Base-by-base conservation (phyloP, 2,797 vertebrate genomes). In the Synaphobranchus kaupii region DNA sequence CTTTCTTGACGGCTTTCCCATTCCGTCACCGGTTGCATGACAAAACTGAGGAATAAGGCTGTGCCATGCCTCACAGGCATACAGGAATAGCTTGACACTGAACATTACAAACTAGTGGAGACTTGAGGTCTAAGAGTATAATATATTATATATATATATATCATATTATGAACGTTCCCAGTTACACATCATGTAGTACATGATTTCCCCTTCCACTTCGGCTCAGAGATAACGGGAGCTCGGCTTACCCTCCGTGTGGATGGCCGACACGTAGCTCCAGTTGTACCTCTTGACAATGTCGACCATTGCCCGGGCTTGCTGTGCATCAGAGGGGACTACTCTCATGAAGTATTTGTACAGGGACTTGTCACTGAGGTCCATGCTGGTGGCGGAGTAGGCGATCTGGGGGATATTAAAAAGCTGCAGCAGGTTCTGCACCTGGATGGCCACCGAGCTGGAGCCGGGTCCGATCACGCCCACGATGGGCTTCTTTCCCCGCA, bases 361-460 rank as follows among this genome's bases (percentile, higher is more conserved):
- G 0, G 98, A 99, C 93, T 99, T 99, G 92, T 99, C 98, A 0
- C 98, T 99, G 86, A 99, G 94, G 95, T 99, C 98, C 92, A 99
- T 99, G 87, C 98, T 99, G 85, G 98, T 99, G 78, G 98, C 98
- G 1, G 98, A 99, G 89, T 99, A 99, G 25, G 98, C 98, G 80
- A 99, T 99, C 95, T 99, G 98, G 63, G 98, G 98, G 96, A 99
- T 99, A 95, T 99, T 99, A 92, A 99, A 99, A 89, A 99, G 96
- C 93, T 99, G 98, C 86, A 99, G 95, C 73, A 99, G 94, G 91
- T 99, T 99, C 91, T 99, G 98, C 39, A 99, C 98, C 93, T 99
- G 98, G 89, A 99, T 99, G 4, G 98, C 98, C 78, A 99, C 98
- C 0, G 98, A 99, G 92, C 98, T 99, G 10, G 98, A 99, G 1